Evolutionary conservation across 2,888 invertebrate genomes (phyloP), one percentile per base, ranked within the genome.

Genomic region (Tortrix viridana): DNA sequence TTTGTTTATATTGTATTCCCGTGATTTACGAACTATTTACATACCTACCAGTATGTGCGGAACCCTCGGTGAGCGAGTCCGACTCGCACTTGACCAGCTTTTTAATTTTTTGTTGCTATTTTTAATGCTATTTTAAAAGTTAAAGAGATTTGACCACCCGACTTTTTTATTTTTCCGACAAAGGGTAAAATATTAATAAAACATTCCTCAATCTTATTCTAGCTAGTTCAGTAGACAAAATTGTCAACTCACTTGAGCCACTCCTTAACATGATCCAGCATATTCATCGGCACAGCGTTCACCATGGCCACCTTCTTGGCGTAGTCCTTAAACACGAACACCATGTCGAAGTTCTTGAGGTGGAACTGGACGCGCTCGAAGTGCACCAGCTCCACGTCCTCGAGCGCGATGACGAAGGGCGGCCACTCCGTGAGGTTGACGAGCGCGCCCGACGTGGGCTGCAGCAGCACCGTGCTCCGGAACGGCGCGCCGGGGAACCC

Each of bases 391-490:
- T 99, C 99, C 0, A 99, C 97, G 82, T 99, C 99, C 85, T 99
- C 99, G 20, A 99, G 92, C 0, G 99, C 97, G 65, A 99, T 98
- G 16, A 99, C 99, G 91, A 99, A 99, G 69, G 99, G 99, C 19
- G 99, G 99, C 99, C 99, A 99, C 92, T 99, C 99, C 0, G 98
- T 98, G 1, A 99, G 94, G 89, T 97, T 98, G 5, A 99, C 99
- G 62, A 99, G 94, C 72, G 98, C 98, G n/a, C 98, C 98, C 1
- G 98, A 98, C 0, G 99, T 99, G 0, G 99, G 99, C 82, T 99
- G 99, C 2, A 99, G 93, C 7, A 98, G 94, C 0, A 98, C 99
- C 7, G 99, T 99, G 74, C 97, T 98, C 75, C 99, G 95, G 94
- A 95, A 98, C 0, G 99, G 99, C 1, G 98, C 99, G 48, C 99